phyloP scores from a whole-genome alignment of 2,113 vertebrate genomes.

The Toxostoma redivivum region DNA sequence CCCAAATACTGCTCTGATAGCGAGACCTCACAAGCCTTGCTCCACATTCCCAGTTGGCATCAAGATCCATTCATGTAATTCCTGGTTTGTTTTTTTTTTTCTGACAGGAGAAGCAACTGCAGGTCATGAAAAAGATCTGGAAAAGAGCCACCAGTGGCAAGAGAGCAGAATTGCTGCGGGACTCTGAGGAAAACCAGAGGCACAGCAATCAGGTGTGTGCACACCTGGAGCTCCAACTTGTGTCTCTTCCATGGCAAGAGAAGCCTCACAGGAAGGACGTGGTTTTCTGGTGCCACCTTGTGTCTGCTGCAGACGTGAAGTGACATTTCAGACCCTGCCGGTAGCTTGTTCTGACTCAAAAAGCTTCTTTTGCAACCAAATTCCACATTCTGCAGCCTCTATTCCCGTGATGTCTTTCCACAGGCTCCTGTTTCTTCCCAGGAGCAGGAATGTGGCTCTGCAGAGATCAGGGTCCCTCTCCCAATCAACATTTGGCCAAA shows the following conservation, averaged over 20 bases:
- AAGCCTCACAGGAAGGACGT: not conserved
- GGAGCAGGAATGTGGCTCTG: not conserved
- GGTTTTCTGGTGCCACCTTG: not conserved
- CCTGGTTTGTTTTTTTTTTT: not conserved
- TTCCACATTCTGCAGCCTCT: not conserved
- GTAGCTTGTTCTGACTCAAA: fast-evolving
- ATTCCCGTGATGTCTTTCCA: fast-evolving
- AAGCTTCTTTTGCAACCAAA: not conserved
- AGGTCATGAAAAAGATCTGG: not conserved
- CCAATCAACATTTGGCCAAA: not conserved
- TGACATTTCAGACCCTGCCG: not conserved
- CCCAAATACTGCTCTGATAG: fast-evolving
- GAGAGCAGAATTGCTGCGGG: not conserved
- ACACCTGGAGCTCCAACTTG: not conserved
- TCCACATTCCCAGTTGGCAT: not conserved
- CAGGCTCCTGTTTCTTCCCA: not conserved
- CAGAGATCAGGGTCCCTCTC: not conserved
- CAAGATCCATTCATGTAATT: not conserved
- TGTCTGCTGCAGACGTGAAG: not conserved
- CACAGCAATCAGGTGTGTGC: fast-evolving
- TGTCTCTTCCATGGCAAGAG: not conserved
- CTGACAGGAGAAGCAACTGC: not conserved
- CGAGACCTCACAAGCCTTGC: not conserved
- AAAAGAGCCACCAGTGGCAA: not conserved
- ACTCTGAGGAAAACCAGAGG: not conserved